phyloP scores from a whole-genome alignment of 1,140 invertebrate species.

The Pristionchus pacificus region DNA sequence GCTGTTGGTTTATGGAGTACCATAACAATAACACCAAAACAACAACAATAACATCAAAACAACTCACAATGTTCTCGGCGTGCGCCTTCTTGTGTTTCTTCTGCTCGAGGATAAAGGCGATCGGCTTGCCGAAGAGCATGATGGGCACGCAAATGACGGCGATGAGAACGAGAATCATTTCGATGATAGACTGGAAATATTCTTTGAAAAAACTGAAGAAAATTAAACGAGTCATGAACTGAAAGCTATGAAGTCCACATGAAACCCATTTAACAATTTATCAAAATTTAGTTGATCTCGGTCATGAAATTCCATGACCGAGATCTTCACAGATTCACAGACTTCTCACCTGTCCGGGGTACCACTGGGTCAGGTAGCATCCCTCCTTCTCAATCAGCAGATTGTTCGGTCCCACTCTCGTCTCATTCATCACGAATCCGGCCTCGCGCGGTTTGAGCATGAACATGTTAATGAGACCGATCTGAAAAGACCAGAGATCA shows the following conservation, averaged over 20 bases:
- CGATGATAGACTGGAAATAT: conserved; percentile 67
- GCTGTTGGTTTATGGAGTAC: too few species aligned
- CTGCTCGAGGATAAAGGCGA: conserved; percentile 54
- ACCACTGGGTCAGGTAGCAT: conserved; percentile 55
- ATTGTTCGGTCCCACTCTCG: conserved; percentile 10
- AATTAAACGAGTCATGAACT: not conserved
- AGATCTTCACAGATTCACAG: too few species aligned
- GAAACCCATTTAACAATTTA: not conserved
- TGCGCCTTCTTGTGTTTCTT: conserved; percentile 50
- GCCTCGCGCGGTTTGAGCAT: conserved; percentile 61
- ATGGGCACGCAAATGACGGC: conserved; percentile 82
- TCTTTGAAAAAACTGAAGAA: not conserved
- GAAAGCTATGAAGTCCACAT: not conserved
- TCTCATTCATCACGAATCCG: conserved; percentile 39
- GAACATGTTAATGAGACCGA: conserved; percentile 69
- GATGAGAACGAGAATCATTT: conserved; percentile 71
- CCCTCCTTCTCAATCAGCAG: conserved; percentile 37
- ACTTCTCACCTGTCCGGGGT: conserved; percentile 45
- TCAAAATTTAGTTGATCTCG: not conserved
- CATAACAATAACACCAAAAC: too few species aligned
- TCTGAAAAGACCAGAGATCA: too few species aligned
- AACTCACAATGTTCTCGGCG: conserved; percentile 50
- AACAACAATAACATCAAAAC: too few species aligned
- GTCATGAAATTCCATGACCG: too few species aligned
- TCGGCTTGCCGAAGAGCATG: conserved; percentile 85